phyloP scores from a whole-genome alignment of 2,888 invertebrate species.

The Drosophila suboccidentalis region DNA sequence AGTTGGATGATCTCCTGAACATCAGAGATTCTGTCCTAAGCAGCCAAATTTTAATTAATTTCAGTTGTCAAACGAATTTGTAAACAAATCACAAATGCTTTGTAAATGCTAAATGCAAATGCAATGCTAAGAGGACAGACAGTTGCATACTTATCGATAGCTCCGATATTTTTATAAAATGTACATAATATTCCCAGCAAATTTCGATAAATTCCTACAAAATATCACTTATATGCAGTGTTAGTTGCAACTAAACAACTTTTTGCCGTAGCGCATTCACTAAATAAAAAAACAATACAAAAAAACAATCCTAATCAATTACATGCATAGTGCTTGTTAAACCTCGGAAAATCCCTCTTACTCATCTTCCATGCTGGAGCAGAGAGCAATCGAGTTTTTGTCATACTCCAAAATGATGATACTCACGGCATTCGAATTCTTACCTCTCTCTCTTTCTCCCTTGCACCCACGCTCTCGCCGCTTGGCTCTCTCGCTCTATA shows the following conservation, averaged over 20 bases:
- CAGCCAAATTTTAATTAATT: no score
- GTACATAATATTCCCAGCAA: neutral
- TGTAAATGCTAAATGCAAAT: no score
- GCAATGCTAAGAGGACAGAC: no score
- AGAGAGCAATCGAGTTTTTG: constrained; percentile 1
- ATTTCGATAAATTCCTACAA: neutral
- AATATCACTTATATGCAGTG: constrained; percentile 23
- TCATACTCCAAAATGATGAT: neutral
- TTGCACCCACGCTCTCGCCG: neutral
- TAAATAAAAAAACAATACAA: neutral
- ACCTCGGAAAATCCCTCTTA: constrained; percentile 54
- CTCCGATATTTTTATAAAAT: no score
- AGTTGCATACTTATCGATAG: no score
- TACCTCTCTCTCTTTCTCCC: neutral
- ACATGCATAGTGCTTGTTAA: constrained; percentile 36
- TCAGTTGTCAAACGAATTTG: no score
- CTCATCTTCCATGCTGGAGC: constrained; percentile 35
- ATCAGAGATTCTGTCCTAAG: no score
- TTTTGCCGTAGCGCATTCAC: constrained; percentile 30
- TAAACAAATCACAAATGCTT: no score
- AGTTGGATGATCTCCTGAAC: no score
- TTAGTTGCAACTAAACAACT: neutral
- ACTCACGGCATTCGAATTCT: neutral
- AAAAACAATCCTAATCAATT: constrained; percentile 45
- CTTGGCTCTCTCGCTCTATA: neutral